Conservation (phyloP, 2,797 vertebrate genomes). For the Mergus octosetaceus region DNA sequence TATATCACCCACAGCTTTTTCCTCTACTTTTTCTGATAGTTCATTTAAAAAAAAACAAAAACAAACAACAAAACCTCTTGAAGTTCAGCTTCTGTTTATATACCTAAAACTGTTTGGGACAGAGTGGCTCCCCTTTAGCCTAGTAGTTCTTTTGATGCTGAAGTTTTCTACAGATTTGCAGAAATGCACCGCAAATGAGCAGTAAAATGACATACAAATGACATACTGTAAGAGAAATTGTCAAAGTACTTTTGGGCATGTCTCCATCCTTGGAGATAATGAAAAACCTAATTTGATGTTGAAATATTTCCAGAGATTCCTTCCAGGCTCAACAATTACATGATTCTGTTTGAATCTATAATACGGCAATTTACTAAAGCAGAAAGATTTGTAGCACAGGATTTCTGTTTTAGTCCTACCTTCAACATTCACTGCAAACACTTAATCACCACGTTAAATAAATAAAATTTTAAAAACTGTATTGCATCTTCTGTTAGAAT, state of each 20-base stretch:
- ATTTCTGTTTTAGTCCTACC: background rate
- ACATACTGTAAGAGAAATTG: background rate
- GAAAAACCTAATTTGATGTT: fast-evolving
- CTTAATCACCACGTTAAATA: background rate
- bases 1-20: background rate
- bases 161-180: background rate
- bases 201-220: background rate
- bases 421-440: background rate
- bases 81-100: background rate
- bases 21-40: too few relatives aligned
- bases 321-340: background rate
- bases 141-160: background rate
- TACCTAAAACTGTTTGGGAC: background rate
- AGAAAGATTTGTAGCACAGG: background rate
- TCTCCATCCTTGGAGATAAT: background rate
- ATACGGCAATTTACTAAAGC: background rate
- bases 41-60: background rate
- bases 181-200: background rate
- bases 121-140: background rate
- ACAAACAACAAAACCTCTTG: background rate
- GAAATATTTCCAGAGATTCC: background rate
- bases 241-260: background rate
- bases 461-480: background rate
- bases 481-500: background rate
- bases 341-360: background rate